Evolutionary conservation across 2,797 vertebrate species (phyloP), one percentile per base, ranked within the genome.

Genomic region (Coluber constrictor): DNA sequence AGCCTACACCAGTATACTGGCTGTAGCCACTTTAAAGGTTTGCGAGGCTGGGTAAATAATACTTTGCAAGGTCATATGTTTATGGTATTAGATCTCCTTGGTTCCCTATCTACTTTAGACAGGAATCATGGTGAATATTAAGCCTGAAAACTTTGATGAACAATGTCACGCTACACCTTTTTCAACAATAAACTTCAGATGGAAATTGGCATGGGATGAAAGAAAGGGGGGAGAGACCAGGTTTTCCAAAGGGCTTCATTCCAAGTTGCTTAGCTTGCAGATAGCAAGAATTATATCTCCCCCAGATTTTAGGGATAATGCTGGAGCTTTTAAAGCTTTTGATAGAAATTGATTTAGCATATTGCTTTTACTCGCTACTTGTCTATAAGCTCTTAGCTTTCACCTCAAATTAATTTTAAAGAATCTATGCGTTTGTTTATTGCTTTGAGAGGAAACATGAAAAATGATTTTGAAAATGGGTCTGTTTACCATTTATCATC

Each of bases 391-490:
- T 83, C 74, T 83, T 27, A 92, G 63, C 37, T 59, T 20, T 92
- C 88, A 88, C n/a, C 54, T 88, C 9, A 87, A 55, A 87, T 74
- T 59, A 47, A 60, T 59, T 92, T 51, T 43, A 47, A 88, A 59
- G 25, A 70, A 47, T 56, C 55, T 59, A 88, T n/a, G 47, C 5
- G 37, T 70, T n/a, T n/a, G 54, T 1, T 95, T 95, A 91, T 92
- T 93, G 37, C 25, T 23, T 3, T 87, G 5, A 89, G 12, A 15
- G 92, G 88, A 66, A 87, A 25, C 27, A 43, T 18, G 90, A 94
- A 93, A 93, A 57, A 91, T 4, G 29, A 9, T 90, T 66, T 70
- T 70, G 83, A 89, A 91, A 93, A 91, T 25, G 43, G 59, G 94
- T 93, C 92, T 91, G 6, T 27, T 55, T 89, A 37, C 47, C 47